Evolutionary conservation across 35 echinoderm and acorn worm genomes (phyloP).

Genomic region (Ophiothrix spiculata): DNA sequence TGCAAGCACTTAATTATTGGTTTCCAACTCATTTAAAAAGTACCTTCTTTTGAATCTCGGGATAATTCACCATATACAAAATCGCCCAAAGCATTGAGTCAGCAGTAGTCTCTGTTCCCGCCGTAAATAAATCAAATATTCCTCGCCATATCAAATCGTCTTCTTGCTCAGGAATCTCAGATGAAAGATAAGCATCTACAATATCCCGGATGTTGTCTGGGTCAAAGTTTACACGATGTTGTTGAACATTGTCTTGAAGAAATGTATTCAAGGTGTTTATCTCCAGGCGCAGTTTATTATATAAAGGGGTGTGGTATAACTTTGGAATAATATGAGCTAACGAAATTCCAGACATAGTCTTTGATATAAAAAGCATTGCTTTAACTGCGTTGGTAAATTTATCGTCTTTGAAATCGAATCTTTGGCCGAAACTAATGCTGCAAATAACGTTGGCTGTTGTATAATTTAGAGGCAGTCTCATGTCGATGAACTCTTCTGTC

Average conservation of each 20-base stretch:
- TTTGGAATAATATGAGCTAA: neutral
- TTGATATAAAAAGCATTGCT: neutral
- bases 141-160: neutral
- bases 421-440: neutral
- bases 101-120: neutral
- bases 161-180: neutral
- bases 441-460: neutral
- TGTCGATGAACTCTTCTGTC: neutral
- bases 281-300: neutral
- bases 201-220: neutral
- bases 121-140: neutral
- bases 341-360: neutral
- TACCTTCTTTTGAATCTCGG: neutral
- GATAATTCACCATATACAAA: neutral
- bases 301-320: neutral
- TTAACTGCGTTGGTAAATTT: neutral
- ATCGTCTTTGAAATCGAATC: neutral
- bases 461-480: neutral
- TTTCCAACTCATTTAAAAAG: no score
- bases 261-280: neutral
- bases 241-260: neutral
- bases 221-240: neutral
- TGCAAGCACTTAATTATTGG: no score
- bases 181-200: neutral
- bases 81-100: neutral